Evolutionary conservation across 1,140 invertebrate genomes (phyloP), one percentile per base, ranked within the genome.

Genomic region (Euwallacea similis): DNA sequence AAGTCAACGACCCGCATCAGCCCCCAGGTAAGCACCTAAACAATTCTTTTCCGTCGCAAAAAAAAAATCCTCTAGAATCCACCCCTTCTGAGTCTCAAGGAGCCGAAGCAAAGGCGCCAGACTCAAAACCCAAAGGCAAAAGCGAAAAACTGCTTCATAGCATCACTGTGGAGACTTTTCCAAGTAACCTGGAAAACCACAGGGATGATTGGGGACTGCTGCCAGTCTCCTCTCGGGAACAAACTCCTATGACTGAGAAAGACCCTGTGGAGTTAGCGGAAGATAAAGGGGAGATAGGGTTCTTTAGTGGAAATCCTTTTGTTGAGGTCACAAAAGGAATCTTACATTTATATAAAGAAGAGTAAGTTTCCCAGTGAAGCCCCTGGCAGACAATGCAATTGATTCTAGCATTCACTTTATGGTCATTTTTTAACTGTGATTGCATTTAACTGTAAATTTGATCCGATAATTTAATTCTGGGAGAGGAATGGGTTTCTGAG

Each of bases 251-350:
- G 8, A 79, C 76, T 21, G 83, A 84, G n/a, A 73, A 75, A 55
- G 71, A 81, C 71, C 76, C 76, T 62, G 76, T 71, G 2, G 80
- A 82, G 75, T 42, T 72, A 68, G 71, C 71, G 6, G 83, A 81
- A 75, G 85, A 69, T 74, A 78, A 80, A 47, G 85, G 87, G 66
- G 88, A 91, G 76, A 90, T 93, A n/a, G 88, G 85, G 63, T 99
- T 98, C 83, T 93, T 94, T 72, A 97, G 91, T 79, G 98, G 98
- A 2, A 99, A 99, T 87, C 97, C 97, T 8, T 91, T 93, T 79
- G 95, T 98, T 7, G 98, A 99, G 86, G 89, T 96, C 42, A 97
- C 95, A 0, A 97, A 96, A 82, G 98, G 98, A 56, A 92, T 99
- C 58, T 84, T 99, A 21, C 97, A 99, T 87, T 84, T 98, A 0